These are phyloP conservation scores for Fundulus diaphanus DNA, from an alignment of 2,797 vertebrate genomes.

Conservation along the genomic window DNA sequence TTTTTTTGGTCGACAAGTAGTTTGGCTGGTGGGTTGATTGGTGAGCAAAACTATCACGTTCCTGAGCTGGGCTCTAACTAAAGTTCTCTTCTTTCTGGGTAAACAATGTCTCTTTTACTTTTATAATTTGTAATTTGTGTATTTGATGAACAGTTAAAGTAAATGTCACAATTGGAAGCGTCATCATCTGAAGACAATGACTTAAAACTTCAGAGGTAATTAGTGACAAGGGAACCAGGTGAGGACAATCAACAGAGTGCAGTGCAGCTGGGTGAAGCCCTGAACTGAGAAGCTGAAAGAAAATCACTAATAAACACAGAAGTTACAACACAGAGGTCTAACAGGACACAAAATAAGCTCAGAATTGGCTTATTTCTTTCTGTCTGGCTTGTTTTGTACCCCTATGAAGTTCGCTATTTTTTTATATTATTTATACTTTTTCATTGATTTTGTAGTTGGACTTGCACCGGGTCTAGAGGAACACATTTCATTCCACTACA, in stretches of 20 bases:
- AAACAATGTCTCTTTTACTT: neutral
- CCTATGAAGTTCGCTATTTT: too few species aligned
- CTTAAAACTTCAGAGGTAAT: neutral
- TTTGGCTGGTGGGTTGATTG: too few species aligned
- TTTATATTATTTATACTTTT: too few species aligned
- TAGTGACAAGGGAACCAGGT: neutral
- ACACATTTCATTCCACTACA: too few species aligned
- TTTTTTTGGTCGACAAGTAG: neutral
- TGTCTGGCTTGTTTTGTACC: too few species aligned
- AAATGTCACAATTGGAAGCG: neutral
- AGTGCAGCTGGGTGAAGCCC: neutral
- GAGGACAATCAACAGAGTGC: neutral
- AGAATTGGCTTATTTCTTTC: too few species aligned
- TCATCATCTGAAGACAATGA: neutral
- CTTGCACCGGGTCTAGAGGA: too few species aligned
- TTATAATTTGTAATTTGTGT: neutral
- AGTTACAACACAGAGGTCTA: neutral
- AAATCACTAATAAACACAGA: neutral
- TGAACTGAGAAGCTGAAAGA: neutral
- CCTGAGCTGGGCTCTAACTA: neutral
- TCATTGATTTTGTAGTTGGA: too few species aligned
- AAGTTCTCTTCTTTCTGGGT: neutral
- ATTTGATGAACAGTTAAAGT: neutral
- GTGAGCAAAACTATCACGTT: neutral
- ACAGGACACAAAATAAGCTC: neutral